phyloP scores from a whole-genome alignment of 2,113 vertebrate species.

The Limanda limanda region DNA sequence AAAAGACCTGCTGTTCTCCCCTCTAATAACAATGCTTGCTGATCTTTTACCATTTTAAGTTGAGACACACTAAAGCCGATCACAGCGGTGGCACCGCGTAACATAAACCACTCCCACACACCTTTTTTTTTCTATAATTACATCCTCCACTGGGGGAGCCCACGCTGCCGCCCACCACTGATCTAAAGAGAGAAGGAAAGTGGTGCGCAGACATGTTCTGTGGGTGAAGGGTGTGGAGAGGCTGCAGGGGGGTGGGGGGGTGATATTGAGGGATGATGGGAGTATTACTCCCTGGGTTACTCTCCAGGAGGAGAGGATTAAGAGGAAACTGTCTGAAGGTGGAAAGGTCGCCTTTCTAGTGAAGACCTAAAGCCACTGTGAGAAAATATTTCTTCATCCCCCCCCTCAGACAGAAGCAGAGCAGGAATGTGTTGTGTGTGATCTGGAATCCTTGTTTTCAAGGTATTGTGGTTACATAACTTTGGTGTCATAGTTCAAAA shows the following conservation, averaged over 20 bases:
- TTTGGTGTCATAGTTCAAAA: background rate
- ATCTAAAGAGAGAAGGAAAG: conserved; percentile 13
- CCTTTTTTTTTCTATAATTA: conserved; percentile 45
- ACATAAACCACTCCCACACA: conserved; percentile 43
- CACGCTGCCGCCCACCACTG: conserved; percentile 12
- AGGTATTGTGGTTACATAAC: background rate
- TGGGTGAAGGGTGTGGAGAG: conserved; percentile 21
- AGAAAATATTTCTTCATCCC: background rate
- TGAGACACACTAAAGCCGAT: conserved; percentile 9
- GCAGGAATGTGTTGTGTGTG: background rate
- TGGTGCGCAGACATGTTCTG: conserved; percentile 40
- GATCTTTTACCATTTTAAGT: conserved; percentile 16
- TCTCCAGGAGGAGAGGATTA: conserved; percentile 54
- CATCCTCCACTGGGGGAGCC: conserved; percentile 47
- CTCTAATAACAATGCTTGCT: conserved; percentile 4
- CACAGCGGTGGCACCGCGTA: conserved; percentile 9
- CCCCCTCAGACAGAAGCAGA: conserved; percentile 11
- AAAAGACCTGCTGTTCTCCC: background rate
- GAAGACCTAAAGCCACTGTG: conserved; percentile 15
- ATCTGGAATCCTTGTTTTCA: background rate
- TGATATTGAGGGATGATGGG: conserved; percentile 45
- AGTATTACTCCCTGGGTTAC: conserved; percentile 52
- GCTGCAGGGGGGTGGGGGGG: background rate
- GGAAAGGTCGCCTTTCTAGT: conserved; percentile 48
- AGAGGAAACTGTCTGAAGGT: conserved; percentile 58